Evolutionary conservation across 1,140 invertebrate genomes (phyloP).

Genomic region (Nylanderia fulva): DNA sequence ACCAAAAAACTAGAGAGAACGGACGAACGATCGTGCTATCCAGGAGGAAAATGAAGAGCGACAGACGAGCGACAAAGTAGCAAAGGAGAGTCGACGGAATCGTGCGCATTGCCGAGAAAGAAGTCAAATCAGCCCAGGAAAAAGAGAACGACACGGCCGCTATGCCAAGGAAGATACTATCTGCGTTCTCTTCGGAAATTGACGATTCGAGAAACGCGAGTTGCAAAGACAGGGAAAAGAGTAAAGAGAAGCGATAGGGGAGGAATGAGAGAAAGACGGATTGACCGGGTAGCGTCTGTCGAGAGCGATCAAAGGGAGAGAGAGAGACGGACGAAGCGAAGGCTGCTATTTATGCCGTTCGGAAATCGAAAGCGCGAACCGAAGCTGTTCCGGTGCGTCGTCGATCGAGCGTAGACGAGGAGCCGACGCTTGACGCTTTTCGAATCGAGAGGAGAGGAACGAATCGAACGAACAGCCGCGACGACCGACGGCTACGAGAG

Average conservation of each 20-base stretch:
- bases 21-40: constrained; percentile 45
- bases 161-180: constrained; percentile 36
- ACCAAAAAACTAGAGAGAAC: background rate
- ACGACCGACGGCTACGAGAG: constrained; percentile 33
- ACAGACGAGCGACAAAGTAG: constrained; percentile 37
- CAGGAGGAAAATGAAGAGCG: constrained; percentile 50
- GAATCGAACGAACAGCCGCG: constrained; percentile 27
- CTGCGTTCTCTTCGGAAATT: constrained; percentile 55
- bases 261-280: background rate
- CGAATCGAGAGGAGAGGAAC: constrained; percentile 39
- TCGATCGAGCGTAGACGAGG: constrained; percentile 59
- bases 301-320: constrained; percentile 64
- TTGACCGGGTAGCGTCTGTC: constrained; percentile 57
- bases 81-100: constrained; percentile 21
- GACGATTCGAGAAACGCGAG: constrained; percentile 47
- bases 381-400: constrained; percentile 45
- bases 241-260: constrained; percentile 33
- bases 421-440: constrained; percentile 55
- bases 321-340: constrained; percentile 24
- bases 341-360: constrained; percentile 56
- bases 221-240: constrained; percentile 13
- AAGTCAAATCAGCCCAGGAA: constrained; percentile 51
- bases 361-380: constrained; percentile 55
- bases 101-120: constrained; percentile 15
- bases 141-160: background rate